These are phyloP conservation scores for Rutilus rutilus DNA, from an alignment of 2,113 vertebrate genomes.

Conservation along the genomic window DNA sequence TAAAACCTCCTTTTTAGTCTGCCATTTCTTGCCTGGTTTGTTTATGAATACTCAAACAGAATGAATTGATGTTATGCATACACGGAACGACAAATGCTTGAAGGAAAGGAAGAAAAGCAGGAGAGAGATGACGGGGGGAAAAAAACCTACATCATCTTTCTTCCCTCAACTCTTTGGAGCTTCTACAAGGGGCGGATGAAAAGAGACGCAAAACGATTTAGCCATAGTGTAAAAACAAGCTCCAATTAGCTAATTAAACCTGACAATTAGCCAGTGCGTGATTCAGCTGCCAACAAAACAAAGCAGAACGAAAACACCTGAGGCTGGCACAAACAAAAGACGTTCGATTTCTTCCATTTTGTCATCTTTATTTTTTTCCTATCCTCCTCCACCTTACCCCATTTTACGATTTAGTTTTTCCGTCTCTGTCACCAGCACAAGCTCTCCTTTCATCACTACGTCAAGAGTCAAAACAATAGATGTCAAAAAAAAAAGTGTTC, in stretches of 20 bases:
- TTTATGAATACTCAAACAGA: conserved; percentile 49
- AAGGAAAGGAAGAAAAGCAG: conserved; percentile 29
- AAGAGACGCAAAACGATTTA: conserved; percentile 38
- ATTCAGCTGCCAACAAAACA: conserved; percentile 38
- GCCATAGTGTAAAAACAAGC: conserved; percentile 41
- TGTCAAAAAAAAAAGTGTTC: not conserved
- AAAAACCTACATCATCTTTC: conserved; percentile 30
- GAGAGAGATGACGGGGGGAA: not conserved
- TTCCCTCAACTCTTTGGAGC: conserved; percentile 14
- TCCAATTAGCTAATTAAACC: conserved; percentile 48
- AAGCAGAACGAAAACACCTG: conserved; percentile 4
- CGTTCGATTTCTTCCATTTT: not conserved
- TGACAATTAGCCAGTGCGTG: conserved; percentile 40
- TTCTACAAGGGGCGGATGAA: conserved; percentile 39
- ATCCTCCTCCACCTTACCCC: not conserved
- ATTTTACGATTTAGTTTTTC: not conserved
- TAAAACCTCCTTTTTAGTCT: conserved; percentile 41
- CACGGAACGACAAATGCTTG: conserved; percentile 18
- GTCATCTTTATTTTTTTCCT: not conserved
- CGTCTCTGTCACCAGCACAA: not conserved
- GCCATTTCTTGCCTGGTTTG: conserved; percentile 40
- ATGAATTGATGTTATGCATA: conserved; percentile 39
- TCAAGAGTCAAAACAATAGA: not conserved
- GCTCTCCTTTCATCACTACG: not conserved
- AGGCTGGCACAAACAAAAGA: conserved; percentile 32